Base-by-base conservation (phyloP, 2,888 invertebrate genomes). In the Sarcophaga subvicina region DNA sequence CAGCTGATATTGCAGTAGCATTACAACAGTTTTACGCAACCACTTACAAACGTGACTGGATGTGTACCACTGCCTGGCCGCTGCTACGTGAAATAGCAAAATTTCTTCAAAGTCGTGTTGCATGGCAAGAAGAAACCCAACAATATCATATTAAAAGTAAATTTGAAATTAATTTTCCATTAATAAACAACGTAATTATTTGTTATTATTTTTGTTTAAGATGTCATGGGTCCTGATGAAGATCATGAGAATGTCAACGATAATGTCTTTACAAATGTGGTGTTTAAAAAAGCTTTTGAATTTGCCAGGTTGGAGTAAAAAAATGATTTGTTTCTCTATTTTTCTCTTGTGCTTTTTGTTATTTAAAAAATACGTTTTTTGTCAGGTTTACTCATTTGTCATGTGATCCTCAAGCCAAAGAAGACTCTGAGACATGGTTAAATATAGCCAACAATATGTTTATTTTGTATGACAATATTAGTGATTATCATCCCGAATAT, bases 191-290 rank as follows among this genome's bases (percentile, higher is more conserved):
- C 2, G 2, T 37, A 37, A 37, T 37, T 37, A 10, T 37, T 37
- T 37, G 8, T 37, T 37, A 37, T 37, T 37, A 37, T 2, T 37
- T 66, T 66, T 76, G 27, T 14, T 25, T 64, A 89, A 95, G 94
- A 94, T 92, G 94, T 95, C 5, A 95, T 95, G 95, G 95, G 95
- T 1, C 95, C 95, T 0, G 95, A 95, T 88, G 95, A 95, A 93
- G 95, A 95, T 90, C 95, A 95, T 89, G 92, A 90, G 37, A 94
- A 95, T 89, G 93, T 95, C 2, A 94, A 94, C 25, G 95, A 95
- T 85, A 95, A 95, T 5, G 94, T 93, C 0, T 95, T 95, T 87
- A 95, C 95, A 2, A 95, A 95, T 89, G 95, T 95, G 0, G 94
- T 95, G 0, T 94, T 95, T 59, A 95, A 95, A 60, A 94, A 94